Percentiles rank a stretch among this genome's conserved stretches.
These are phyloP conservation scores for Ceyx melanurus DNA, from an alignment of 2,113 vertebrate genomes.

Conservation along the genomic window DNA sequence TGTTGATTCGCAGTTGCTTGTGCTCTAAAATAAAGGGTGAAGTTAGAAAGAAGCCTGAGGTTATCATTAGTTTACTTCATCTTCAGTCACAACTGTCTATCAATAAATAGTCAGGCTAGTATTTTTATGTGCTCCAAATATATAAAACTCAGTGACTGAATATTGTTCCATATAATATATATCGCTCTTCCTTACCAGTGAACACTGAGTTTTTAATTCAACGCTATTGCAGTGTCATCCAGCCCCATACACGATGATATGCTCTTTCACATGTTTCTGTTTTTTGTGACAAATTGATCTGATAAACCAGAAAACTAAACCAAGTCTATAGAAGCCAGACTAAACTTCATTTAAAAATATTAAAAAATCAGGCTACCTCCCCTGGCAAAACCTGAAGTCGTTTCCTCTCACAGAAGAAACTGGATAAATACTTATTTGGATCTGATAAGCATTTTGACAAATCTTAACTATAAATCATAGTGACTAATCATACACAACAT, in stretches of 20 bases:
- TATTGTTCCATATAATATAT: slow-evolving; percentile 11
- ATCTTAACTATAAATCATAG: background rate
- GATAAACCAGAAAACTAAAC: slow-evolving; percentile 74
- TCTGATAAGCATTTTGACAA: slow-evolving; percentile 60
- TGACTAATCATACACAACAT: background rate
- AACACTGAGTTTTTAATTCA: slow-evolving; percentile 56
- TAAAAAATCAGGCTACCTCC: no score
- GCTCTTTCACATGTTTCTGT: slow-evolving; percentile 62
- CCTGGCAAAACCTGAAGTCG: no score
- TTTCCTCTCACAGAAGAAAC: background rate
- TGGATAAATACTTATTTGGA: slow-evolving; percentile 43
- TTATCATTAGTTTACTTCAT: background rate
- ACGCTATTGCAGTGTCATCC: slow-evolving; percentile 58
- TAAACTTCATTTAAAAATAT: slow-evolving; percentile 4
- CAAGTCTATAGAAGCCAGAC: slow-evolving; percentile 50
- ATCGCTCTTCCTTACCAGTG: slow-evolving; percentile 1
- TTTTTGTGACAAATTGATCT: slow-evolving; percentile 67
- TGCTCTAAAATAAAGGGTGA: slow-evolving; percentile 22
- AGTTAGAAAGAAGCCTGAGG: background rate
- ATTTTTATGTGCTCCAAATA: background rate
- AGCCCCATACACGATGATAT: slow-evolving; percentile 54
- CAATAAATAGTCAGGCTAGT: background rate
- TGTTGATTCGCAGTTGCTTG: background rate
- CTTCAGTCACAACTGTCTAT: background rate
- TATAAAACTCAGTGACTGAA: slow-evolving; percentile 22